Evolutionary conservation across 2,888 invertebrate genomes (phyloP), one percentile per base, ranked within the genome.

Genomic region (Melieria picta): DNA sequence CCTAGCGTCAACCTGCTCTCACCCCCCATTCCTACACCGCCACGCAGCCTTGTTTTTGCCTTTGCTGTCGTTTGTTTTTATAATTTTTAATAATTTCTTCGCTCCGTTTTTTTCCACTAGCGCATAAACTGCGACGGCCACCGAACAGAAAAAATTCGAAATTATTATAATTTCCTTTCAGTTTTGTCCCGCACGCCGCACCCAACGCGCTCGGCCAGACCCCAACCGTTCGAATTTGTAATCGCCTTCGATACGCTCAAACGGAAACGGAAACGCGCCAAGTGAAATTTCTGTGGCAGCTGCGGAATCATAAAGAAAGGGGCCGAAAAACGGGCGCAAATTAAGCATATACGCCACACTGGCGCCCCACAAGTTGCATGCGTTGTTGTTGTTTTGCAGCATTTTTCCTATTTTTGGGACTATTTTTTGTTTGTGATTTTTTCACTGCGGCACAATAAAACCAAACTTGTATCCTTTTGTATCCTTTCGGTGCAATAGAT

Each of bases 231-330:
- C 9, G 11, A 46, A 30, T 55, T 60, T 69, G 65, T 74, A 74
- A 69, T 74, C 74, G 74, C 67, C 74, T 74, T 74, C 74, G 74
- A 74, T 74, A 71, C 67, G 61, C 67, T 45, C 64, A 66, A 64
- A 74, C 69, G 74, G 71, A 74, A 74, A 63, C 74, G 74, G 74
- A 74, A 69, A 69, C 60, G 45, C 55, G 65, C 61, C 43, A 45
- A n/a, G 11, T 43, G 43, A 58, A 58, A 66, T 42, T 13, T 50
- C 48, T 56, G 5, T 56, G 30, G 7, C 30, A 56, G 30, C 7
- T 47, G n/a, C 4, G 7, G 5, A 1, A 55, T 46, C n/a, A 16
- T 16, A 50, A 66, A 48, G 10, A 60, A 42, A 43, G 62, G 13
- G 16, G n/a, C 43, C 9, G 45, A 30, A 16, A 57, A 13, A 30